Base-by-base conservation (phyloP, 2,113 vertebrate genomes). In the Eclectus roratus region DNA sequence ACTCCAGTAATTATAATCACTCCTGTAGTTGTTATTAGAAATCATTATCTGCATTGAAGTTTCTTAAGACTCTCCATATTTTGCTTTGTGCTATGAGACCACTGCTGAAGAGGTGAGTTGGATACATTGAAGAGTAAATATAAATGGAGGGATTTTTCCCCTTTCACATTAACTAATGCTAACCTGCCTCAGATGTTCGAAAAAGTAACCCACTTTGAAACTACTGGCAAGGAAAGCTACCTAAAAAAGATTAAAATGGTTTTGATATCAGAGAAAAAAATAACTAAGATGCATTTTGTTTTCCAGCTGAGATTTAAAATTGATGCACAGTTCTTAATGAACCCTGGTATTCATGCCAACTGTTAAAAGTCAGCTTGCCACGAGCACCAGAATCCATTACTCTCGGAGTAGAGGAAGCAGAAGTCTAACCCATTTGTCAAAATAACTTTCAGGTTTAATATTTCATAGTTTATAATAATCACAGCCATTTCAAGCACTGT, bases 221-320 rank as follows among this genome's bases (percentile, higher is more conserved):
- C 50, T 16, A 33, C 9, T 66, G 31, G 23, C 60, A 85, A 88
- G 16, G 43, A 60, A 77, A 94, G 9, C 73, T 63, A 77, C 50
- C 49, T 85, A 39, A 83, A 90, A 94, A 41, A 19, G 35, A 85
- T 72, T 76, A 65, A 84, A 33, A 65, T 11, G 2, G 86, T 92
- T 68, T 81, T 95, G 1, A 71, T 69, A 69, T 29, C 14, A 44
- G 35, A 93, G 27, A 84, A 31, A 81, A 66, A 96, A 91, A 92
- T 64, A 0, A 84, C 52, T 65, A 68, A 95, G 47, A 52, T 17
- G 47, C 37, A 72, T 81, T 84, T 70, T 70, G 6, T 25, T 72
- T 92, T 92, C 88, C 69, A 94, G 80, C 43, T 60, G 82, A 65
- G 85, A 89, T 74, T 81, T 79, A 71, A 88, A 95, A 91, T 84